A percentile compares a stretch with the other conserved stretches of the same genome.
These are phyloP conservation scores for Musca vetustissima DNA, from an alignment of 1,140 invertebrate genomes.

Conservation along the genomic window DNA sequence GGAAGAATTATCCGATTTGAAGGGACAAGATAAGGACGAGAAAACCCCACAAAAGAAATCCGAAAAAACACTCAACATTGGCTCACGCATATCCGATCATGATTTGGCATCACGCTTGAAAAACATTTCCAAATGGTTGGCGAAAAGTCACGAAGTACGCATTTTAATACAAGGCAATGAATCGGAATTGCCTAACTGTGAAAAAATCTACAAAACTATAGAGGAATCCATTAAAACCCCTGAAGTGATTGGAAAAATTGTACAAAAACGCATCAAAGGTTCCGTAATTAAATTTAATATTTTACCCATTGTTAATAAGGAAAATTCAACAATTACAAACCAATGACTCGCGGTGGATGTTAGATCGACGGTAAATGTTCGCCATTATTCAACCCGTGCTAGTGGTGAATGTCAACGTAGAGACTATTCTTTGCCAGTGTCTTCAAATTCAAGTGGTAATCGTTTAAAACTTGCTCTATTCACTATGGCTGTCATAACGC, in stretches of 20 bases:
- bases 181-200: slow-evolving; percentile 54
- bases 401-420: no score
- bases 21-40: background rate
- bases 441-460: no score
- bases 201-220: slow-evolving; percentile 55
- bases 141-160: slow-evolving; percentile 64
- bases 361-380: no score
- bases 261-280: slow-evolving; percentile 63
- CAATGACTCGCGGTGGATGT: slow-evolving; percentile 3
- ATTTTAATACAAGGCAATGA: slow-evolving; percentile 61
- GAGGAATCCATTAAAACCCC: slow-evolving; percentile 59
- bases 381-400: no score
- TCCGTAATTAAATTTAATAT: slow-evolving; percentile 62
- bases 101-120: slow-evolving; percentile 64
- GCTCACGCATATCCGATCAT: slow-evolving; percentile 64
- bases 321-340: background rate
- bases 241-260: slow-evolving; percentile 56
- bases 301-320: slow-evolving; percentile 47
- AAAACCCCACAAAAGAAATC: slow-evolving; percentile 54
- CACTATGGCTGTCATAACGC: no score
- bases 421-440: no score
- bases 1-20: slow-evolving; percentile 32
- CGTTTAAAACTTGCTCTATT: no score
- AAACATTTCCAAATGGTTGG: slow-evolving; percentile 65
- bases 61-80: slow-evolving; percentile 64